Conservation (phyloP, 2,113 vertebrate species). For the Petrocephalus microphthalmus region DNA sequence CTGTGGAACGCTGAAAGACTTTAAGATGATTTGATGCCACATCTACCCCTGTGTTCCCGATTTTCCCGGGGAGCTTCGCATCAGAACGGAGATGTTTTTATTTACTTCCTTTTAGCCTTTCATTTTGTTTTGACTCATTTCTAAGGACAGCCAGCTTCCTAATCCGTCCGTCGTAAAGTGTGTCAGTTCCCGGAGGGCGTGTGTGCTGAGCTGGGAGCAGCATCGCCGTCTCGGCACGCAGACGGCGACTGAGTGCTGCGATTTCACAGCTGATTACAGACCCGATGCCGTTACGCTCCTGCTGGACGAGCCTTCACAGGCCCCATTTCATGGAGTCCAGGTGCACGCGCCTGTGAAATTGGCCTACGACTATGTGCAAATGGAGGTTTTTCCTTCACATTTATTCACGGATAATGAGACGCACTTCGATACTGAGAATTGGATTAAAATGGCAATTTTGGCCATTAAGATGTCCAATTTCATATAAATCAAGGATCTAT, state of each 20-base stretch:
- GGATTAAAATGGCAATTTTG: neutral
- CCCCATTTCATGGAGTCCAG: neutral
- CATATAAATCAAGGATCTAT: neutral
- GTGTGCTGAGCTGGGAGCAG: neutral
- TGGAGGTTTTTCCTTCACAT: neutral
- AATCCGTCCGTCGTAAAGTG: neutral
- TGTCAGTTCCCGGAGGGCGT: neutral
- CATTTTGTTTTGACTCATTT: neutral
- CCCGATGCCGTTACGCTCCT: neutral
- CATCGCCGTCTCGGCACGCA: neutral
- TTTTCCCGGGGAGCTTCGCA: neutral
- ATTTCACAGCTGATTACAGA: neutral
- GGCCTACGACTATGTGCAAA: neutral
- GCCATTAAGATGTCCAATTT: neutral
- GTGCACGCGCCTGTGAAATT: neutral
- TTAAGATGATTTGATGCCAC: neutral
- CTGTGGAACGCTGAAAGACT: neutral
- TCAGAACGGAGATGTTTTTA: neutral
- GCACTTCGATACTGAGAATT: neutral
- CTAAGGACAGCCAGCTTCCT: neutral
- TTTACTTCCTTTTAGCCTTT: neutral
- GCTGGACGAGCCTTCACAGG: neutral
- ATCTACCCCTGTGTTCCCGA: neutral
- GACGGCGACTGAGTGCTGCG: neutral
- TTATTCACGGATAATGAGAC: neutral